phyloP scores from a whole-genome alignment of 1,140 invertebrate species.

The Drosophila repletoides region DNA sequence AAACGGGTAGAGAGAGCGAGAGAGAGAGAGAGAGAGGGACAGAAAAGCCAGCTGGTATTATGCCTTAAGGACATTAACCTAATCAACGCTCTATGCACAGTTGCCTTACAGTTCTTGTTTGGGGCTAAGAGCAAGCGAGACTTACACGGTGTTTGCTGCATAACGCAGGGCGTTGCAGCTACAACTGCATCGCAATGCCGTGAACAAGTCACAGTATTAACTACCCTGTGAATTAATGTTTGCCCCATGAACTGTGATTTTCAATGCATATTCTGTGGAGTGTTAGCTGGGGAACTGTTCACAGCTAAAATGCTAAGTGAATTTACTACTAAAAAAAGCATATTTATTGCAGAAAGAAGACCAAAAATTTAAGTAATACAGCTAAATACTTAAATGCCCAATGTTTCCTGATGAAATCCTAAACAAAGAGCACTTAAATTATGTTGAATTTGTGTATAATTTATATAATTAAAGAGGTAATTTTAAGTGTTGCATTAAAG shows the following conservation, averaged over 20 bases:
- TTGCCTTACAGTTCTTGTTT: neutral
- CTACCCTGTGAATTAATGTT: constrained; percentile 48
- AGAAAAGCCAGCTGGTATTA: constrained; percentile 60
- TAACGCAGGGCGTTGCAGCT: constrained; percentile 8
- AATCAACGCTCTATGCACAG: constrained; percentile 64
- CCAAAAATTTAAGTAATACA: too few species aligned
- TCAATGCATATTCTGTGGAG: neutral
- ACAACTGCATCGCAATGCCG: constrained; percentile 13
- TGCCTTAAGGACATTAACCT: constrained; percentile 75
- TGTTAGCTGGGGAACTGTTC: too few species aligned
- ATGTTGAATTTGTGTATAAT: too few species aligned
- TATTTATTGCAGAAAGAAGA: too few species aligned
- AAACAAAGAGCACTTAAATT: too few species aligned
- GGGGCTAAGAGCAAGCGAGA: neutral
- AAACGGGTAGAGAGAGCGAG: neutral
- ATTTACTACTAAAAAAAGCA: too few species aligned
- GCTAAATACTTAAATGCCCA: too few species aligned
- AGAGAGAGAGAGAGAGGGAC: neutral
- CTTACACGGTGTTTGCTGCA: constrained; percentile 5
- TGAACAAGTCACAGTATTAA: constrained; percentile 38
- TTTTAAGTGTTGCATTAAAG: too few species aligned
- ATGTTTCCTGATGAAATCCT: too few species aligned
- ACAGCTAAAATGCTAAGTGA: neutral
- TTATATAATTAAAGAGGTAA: too few species aligned
- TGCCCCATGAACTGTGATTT: constrained; percentile 33